Conservation (phyloP, 1,140 invertebrate species). For the Drosophila obscura region DNA sequence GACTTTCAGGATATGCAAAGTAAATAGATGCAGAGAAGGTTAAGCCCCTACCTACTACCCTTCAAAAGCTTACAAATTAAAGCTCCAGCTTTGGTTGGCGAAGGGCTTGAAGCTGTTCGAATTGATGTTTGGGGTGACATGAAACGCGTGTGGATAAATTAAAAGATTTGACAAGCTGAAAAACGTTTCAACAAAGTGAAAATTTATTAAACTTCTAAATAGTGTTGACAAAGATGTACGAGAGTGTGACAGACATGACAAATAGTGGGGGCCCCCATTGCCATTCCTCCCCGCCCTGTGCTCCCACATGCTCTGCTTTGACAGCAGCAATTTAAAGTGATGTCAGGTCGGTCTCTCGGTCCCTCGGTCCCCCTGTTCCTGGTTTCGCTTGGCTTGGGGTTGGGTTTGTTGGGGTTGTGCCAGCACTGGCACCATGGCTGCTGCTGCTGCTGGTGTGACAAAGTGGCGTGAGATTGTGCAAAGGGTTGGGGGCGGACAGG, state of each 20-base stretch:
- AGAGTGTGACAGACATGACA: slow-evolving; percentile 78
- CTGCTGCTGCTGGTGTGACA: slow-evolving; percentile 44
- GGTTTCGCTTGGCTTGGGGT: slow-evolving; percentile 18
- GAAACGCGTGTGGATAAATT: slow-evolving; percentile 44
- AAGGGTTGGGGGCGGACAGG: not conserved
- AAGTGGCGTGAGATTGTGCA: slow-evolving; percentile 35
- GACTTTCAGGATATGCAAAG: too few species aligned
- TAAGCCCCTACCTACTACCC: too few species aligned
- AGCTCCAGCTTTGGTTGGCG: too few species aligned
- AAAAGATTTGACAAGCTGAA: slow-evolving; percentile 51
- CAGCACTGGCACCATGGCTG: too few species aligned
- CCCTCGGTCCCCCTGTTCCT: slow-evolving; percentile 5
- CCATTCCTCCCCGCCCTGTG: not conserved
- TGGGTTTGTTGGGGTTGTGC: not conserved
- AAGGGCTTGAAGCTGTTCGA: too few species aligned
- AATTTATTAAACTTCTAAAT: slow-evolving; percentile 78
- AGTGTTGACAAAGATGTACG: slow-evolving; percentile 80
- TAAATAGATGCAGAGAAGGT: too few species aligned
- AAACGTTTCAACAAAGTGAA: slow-evolving; percentile 62
- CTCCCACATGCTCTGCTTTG: slow-evolving; percentile 20
- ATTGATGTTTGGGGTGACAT: too few species aligned
- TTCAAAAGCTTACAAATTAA: too few species aligned
- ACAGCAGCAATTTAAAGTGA: slow-evolving; percentile 76
- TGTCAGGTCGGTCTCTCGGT: slow-evolving; percentile 14
- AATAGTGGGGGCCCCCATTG: slow-evolving; percentile 53